Conservation (phyloP, 1,140 invertebrate species). For the Leptinotarsa texana region DNA sequence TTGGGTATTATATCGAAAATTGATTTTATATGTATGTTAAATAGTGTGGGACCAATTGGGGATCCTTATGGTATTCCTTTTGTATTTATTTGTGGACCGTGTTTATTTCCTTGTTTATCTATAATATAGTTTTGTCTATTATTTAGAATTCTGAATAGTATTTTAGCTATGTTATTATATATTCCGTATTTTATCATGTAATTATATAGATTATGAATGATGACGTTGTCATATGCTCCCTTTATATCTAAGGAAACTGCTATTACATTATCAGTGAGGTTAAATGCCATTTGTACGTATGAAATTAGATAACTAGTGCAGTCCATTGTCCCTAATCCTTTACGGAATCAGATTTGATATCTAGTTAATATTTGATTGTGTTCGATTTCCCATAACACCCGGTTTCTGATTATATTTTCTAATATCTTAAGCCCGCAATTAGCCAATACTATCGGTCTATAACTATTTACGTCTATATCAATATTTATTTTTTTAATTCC, state of each 20-base stretch:
- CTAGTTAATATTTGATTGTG: conserved; percentile 3
- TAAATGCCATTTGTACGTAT: conserved; percentile 16
- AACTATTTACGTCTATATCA: conserved; percentile 12
- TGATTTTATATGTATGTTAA: neutral
- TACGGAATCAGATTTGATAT: conserved; percentile 29
- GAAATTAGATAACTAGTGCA: neutral
- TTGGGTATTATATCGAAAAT: no score
- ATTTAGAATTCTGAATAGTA: conserved; percentile 26
- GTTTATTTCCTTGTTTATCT: neutral
- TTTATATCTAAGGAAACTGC: conserved; percentile 29
- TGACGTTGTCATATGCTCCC: conserved; percentile 31
- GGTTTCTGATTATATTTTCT: conserved; percentile 21
- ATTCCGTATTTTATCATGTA: neutral
- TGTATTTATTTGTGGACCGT: neutral
- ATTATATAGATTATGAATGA: conserved; percentile 14
- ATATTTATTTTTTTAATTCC: conserved; percentile 21
- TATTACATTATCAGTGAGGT: conserved; percentile 10
- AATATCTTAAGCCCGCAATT: conserved; percentile 20
- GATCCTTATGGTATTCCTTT: neutral
- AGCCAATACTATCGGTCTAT: conserved; percentile 20
- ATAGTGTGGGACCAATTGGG: neutral
- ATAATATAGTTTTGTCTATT: conserved; percentile 11
- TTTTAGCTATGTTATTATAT: neutral
- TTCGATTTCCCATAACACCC: conserved; percentile 19
- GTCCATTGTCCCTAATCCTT: conserved; percentile 20